Evolutionary conservation across 2,797 vertebrate species (phyloP), one percentile per base, ranked within the genome.

Genomic region (Zenarchopterus dispar): DNA sequence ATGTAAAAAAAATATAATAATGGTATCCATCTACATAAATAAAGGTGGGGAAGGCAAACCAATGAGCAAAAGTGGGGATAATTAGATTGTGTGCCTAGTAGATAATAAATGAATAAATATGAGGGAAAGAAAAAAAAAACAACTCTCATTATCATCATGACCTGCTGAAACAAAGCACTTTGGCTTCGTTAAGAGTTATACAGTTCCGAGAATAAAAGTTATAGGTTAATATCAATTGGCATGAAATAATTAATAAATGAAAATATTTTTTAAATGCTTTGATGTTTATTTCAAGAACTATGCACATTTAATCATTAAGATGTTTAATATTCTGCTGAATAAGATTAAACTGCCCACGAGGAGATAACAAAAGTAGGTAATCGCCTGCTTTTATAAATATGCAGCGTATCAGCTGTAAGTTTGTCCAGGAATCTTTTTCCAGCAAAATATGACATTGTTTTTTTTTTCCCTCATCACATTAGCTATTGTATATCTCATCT

Each of bases 121-220:
- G 17, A 56, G 39, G 19, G 10, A 13, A 22, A 22, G 28, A 16
- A 16, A 39, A 39, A 39, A 39, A 23, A 23, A 17, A 53, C 15
- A 61, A n/a, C 16, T 67, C 22, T 72, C n/a, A 64, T 48, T 21
- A 19, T 48, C 51, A 58, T 75, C 41, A 21, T 61, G 39, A 36
- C 2, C 43, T 56, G 56, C 59, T 67, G 62, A 47, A 90, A 93
- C 92, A 94, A 94, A 95, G 93, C 91, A 92, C 93, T 94, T 94
- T 93, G 90, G 90, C 86, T 93, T 92, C 92, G 47, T 93, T 93
- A 94, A 94, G 93, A 93, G 28, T 15, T 23, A 90, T 92, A 93
- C 90, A 93, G 89, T 94, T 94, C 94, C 92, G 95, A 94, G 92
- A 93, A 91, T 93, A 94, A 94, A 93, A 93, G 92, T 93, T 93